A percentile compares a stretch with the other conserved stretches of the same genome.
Conservation (phyloP, 30 jellyfish, hydroid and myxozoan species). For the Phacellophora camtschatica region DNA sequence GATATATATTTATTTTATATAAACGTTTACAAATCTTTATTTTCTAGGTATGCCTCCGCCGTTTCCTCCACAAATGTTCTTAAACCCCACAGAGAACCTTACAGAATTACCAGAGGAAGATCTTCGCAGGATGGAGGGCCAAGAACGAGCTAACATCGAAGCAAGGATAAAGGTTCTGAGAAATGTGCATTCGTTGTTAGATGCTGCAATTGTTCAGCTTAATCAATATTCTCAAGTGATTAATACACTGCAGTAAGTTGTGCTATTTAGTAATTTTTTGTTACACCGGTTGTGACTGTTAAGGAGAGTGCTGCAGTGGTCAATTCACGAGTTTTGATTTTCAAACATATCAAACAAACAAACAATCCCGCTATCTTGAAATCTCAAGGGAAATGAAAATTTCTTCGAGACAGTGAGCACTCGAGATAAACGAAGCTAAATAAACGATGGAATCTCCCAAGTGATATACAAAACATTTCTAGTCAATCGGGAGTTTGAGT, state of each 20-base stretch:
- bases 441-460: too few relatives aligned
- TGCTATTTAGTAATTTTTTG: neutral
- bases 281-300: neutral
- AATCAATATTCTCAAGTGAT: slow-evolving; percentile 91
- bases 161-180: slow-evolving; percentile 87
- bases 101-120: slow-evolving; percentile 75
- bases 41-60: slow-evolving; percentile 71
- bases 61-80: slow-evolving; percentile 61
- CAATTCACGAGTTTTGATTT: neutral
- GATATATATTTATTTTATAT: too few relatives aligned
- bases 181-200: slow-evolving; percentile 92
- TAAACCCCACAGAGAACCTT: slow-evolving; percentile 33
- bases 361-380: too few relatives aligned
- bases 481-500: too few relatives aligned
- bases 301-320: neutral
- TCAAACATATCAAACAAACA: too few relatives aligned
- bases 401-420: too few relatives aligned
- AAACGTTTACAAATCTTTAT: too few relatives aligned
- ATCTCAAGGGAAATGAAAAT: too few relatives aligned
- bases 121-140: slow-evolving; percentile 95
- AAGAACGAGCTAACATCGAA: slow-evolving; percentile 97
- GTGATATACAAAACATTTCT: too few relatives aligned
- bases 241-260: slow-evolving; percentile 68
- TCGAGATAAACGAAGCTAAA: too few relatives aligned
- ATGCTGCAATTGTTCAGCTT: slow-evolving; percentile 89